A percentile compares a stretch with the other conserved stretches of the same genome.
phyloP scores from a whole-genome alignment of 2,113 vertebrate genomes.

The Rhinopomastus cyanomelas region DNA sequence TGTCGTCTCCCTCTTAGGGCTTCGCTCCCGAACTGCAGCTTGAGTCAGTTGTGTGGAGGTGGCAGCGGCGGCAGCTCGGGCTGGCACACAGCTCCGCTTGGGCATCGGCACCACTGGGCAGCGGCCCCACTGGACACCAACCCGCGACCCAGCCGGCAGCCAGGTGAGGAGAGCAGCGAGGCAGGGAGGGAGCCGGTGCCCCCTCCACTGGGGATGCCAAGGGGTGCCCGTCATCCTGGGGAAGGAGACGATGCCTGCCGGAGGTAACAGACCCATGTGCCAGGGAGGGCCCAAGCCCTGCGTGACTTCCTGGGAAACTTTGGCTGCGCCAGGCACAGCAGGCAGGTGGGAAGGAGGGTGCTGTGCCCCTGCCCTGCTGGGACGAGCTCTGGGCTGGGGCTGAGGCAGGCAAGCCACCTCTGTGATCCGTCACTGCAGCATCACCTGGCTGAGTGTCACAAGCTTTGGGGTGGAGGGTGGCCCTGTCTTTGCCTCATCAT shows the following conservation, averaged over 20 bases:
- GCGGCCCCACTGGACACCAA: neutral
- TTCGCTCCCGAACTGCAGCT: slow-evolving; percentile 51
- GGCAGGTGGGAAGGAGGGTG: neutral
- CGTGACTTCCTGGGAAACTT: neutral
- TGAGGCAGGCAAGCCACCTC: neutral
- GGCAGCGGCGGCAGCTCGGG: slow-evolving; percentile 58
- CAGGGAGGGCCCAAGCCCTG: neutral
- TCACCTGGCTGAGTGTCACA: rapidly evolving
- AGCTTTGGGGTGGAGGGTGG: neutral
- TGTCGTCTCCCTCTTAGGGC: slow-evolving; percentile 56
- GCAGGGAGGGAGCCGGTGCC: neutral
- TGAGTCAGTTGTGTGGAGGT: slow-evolving; percentile 70
- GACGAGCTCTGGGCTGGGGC: neutral
- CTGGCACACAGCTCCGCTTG: neutral
- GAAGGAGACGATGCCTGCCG: neutral
- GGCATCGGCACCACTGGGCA: neutral
- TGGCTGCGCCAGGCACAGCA: rapidly evolving
- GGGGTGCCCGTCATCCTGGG: neutral
- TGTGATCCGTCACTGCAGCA: rapidly evolving
- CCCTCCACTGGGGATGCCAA: rapidly evolving
- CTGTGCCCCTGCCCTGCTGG: neutral
- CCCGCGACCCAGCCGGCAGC: neutral
- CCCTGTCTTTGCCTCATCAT: too few relatives aligned
- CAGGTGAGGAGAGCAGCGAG: neutral
- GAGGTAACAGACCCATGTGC: neutral